Evolutionary conservation across 92 coral and sea anemone genomes (phyloP), one percentile per base, ranked within the genome.

Genomic region (Paragorgia papillata): DNA sequence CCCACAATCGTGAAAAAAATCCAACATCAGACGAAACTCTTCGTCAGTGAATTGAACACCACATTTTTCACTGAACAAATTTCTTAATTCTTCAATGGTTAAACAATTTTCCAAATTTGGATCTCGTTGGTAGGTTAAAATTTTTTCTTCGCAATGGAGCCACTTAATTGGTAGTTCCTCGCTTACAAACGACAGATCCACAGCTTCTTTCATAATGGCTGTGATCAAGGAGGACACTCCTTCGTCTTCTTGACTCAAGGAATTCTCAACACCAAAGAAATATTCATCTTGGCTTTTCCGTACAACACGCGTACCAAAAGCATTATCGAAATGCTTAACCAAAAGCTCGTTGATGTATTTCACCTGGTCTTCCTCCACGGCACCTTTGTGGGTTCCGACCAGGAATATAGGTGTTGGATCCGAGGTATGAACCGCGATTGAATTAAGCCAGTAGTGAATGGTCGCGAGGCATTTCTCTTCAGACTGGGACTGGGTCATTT

Each of bases 1-100:
- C 18, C 86, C 86, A 54, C 75, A 74, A 39, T 82, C 86, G 33
- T 82, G 86, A 82, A 82, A 82, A 37, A 74, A 82, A 0, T 75
- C 27, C 14, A 74, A 53, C 86, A 82, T 82, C 24, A 57, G 63
- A 35, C 71, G 32, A 64, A 82, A 82, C 17, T 82, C 86, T 18
- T 82, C 76, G 10, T 74, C 81, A 37, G 48, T 33, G 17, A 71
- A 71, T 17, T 62, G 51, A 48, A 74, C 73, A 31, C 17, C 24
- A 33, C 86, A 82, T 13, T 75, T 71, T 51, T 55, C 37, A 25
- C 44, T 46, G 32, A 68, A 34, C n/a, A 41, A 28, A 40, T 53
- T 51, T 12, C 49, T 69, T 48, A 82, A 18, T 27, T 82, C 76
- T 2, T 24, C 40, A 32, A 64, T 62, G 14, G 43, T 24, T 24